phyloP scores from a whole-genome alignment of 2,797 vertebrate genomes.

The Sorex maritimensis region DNA sequence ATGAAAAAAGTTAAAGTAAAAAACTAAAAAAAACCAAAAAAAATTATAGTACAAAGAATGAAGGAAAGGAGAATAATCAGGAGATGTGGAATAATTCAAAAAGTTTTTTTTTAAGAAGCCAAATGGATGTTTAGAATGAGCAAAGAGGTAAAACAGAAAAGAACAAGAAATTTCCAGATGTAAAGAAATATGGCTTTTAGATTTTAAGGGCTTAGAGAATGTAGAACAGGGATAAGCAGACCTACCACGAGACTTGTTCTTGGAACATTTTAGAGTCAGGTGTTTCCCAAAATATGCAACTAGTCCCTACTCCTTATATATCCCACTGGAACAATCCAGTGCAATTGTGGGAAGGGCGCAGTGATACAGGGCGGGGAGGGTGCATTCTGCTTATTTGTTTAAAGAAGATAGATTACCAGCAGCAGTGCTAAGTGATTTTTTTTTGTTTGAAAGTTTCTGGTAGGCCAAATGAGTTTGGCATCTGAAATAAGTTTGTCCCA shows the following conservation, averaged over 20 bases:
- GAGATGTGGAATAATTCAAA: not conserved
- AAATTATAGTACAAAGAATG: not conserved
- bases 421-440: no score
- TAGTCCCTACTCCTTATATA: no score
- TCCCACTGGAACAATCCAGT: no score
- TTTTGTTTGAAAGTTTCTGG: no score
- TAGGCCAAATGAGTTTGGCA: no score
- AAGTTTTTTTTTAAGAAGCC: not conserved
- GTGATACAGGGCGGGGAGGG: no score
- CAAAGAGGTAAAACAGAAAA: slow-evolving; percentile 11
- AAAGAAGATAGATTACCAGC: no score
- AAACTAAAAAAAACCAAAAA: slow-evolving; percentile 41
- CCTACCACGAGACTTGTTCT: not conserved
- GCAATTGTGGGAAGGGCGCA: no score
- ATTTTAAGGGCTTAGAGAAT: not conserved
- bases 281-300: no score
- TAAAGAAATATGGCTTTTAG: not conserved
- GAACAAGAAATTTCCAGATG: slow-evolving; percentile 15
- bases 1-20: slow-evolving; percentile 51
- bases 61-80: slow-evolving; percentile 35
- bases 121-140: slow-evolving; percentile 8
- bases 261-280: slow-evolving; percentile 6
- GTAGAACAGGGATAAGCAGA: slow-evolving; percentile 11
- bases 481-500: not conserved
- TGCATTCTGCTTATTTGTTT: no score